These are phyloP conservation scores for Trichopria drosophilae DNA, from an alignment of 2,888 invertebrate genomes.

Conservation along the genomic window DNA sequence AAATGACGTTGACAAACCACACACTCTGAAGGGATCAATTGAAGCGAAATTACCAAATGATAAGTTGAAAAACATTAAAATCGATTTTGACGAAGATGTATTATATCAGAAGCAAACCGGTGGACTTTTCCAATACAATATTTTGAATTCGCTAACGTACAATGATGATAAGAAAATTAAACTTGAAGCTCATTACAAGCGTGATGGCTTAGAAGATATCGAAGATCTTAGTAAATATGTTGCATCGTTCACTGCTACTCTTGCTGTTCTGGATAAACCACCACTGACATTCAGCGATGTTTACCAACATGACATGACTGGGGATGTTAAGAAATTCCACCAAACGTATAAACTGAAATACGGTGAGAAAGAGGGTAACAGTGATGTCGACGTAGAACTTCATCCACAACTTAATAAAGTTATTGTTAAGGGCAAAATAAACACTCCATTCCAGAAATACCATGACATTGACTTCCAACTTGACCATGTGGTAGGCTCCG, in stretches of 20 bases:
- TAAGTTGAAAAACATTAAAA: constrained; percentile 64
- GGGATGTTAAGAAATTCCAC: constrained; percentile 44
- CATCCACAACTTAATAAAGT: constrained; percentile 40
- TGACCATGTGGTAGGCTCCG: constrained; percentile 47
- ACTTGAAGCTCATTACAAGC: constrained; percentile 47
- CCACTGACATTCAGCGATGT: constrained; percentile 59
- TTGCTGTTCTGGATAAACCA: constrained; percentile 60
- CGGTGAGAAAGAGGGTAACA: constrained; percentile 42
- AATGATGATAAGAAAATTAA: constrained; percentile 63
- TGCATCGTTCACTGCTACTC: constrained; percentile 57
- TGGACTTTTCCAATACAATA: constrained; percentile 49
- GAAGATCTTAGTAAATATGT: constrained; percentile 54
- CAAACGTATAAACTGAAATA: constrained; percentile 39
- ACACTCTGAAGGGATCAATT: constrained; percentile 59
- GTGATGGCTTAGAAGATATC: constrained; percentile 42
- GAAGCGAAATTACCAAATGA: constrained; percentile 64
- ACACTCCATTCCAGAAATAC: constrained; percentile 47
- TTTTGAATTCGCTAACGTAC: constrained; percentile 59
- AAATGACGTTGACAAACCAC: constrained; percentile 56
- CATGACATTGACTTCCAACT: constrained; percentile 47
- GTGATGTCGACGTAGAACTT: constrained; percentile 37
- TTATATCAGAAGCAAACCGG: constrained; percentile 44
- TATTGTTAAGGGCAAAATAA: constrained; percentile 42
- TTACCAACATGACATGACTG: constrained; percentile 58
- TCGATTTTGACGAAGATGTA: constrained; percentile 54